These are phyloP conservation scores for Sitobion miscanthi DNA, from an alignment of 1,140 invertebrate species.

Conservation along the genomic window DNA sequence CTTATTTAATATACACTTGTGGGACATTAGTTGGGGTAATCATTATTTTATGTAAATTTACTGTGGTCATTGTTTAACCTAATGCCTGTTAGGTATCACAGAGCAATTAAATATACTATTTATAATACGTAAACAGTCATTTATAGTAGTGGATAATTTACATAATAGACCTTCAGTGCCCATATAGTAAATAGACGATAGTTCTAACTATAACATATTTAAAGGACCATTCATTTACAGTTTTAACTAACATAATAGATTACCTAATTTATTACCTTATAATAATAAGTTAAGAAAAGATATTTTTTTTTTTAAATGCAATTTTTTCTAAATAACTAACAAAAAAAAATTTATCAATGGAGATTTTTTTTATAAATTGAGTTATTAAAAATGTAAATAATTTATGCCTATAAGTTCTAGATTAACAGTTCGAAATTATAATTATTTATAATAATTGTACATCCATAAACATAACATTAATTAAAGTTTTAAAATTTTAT, in stretches of 20 bases:
- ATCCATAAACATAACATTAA: background rate
- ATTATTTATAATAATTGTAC: background rate
- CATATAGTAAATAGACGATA: no score
- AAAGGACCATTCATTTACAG: background rate
- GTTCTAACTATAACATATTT: background rate
- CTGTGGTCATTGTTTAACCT: background rate
- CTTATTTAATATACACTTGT: background rate
- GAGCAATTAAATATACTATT: background rate
- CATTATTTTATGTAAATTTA: slow-evolving; percentile 11
- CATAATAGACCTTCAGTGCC: background rate
- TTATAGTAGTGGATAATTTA: background rate
- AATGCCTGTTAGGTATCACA: background rate
- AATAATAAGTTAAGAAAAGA: background rate
- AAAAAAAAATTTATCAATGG: background rate
- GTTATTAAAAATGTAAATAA: background rate
- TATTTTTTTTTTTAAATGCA: no score
- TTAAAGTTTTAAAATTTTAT: background rate
- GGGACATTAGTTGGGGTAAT: background rate
- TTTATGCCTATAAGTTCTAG: background rate
- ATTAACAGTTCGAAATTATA: background rate
- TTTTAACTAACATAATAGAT: background rate
- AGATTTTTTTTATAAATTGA: background rate
- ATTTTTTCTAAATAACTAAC: no score
- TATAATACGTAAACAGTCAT: background rate
- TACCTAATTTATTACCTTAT: background rate